phyloP scores from a whole-genome alignment of 2,797 vertebrate species.

The Onychomys torridus region DNA sequence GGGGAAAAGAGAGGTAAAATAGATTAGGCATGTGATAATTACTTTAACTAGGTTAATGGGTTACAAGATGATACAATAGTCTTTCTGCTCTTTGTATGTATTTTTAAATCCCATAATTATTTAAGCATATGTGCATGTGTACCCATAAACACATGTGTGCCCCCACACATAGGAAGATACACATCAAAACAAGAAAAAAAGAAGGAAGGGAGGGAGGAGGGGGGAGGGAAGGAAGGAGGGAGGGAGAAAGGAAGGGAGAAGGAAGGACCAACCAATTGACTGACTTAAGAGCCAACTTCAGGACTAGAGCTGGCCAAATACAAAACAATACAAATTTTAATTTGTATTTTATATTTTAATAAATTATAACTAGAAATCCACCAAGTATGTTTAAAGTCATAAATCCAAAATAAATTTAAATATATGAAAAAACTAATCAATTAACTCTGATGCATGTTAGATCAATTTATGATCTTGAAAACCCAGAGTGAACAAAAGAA shows the following conservation, averaged over 20 bases:
- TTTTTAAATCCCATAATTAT: not conserved
- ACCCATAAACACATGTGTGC: not conserved
- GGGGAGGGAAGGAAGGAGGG: not conserved
- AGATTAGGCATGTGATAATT: not conserved
- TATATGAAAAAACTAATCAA: not conserved
- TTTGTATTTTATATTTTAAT: too few relatives aligned
- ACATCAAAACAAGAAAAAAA: not conserved
- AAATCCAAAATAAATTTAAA: constrained; percentile 11
- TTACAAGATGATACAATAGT: not conserved
- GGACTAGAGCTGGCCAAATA: not conserved
- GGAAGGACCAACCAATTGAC: not conserved
- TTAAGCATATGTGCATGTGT: not conserved
- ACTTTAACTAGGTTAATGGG: not conserved
- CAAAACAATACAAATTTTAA: not conserved
- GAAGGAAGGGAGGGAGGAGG: rapidly evolving
- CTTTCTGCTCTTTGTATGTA: not conserved
- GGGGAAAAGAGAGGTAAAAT: not conserved
- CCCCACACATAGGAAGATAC: not conserved
- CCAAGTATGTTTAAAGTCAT: constrained; percentile 29
- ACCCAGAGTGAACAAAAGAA: constrained; percentile 20
- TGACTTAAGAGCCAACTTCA: not conserved
- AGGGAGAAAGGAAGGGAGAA: not conserved
- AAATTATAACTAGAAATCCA: not conserved
- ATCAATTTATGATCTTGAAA: constrained; percentile 29
- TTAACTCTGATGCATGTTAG: not conserved